Base-by-base conservation (phyloP, 53 echinoderm and acorn worm species). In the Crossaster papposus region DNA sequence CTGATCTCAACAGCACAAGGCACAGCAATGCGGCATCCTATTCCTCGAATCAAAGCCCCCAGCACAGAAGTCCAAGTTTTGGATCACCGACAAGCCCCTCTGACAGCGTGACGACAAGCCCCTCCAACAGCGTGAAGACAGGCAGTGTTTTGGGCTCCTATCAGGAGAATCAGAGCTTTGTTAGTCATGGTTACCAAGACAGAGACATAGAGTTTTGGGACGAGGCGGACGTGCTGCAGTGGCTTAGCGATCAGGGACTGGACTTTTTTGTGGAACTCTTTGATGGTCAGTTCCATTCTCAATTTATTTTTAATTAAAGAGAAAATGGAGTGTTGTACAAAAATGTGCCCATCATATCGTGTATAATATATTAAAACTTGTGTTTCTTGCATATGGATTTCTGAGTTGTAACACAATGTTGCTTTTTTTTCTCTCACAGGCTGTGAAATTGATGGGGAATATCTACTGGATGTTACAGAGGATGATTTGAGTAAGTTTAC, bases 391-490 rank as follows among this genome's bases (percentile, higher is more conserved):
- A 33, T 20, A 33, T 68, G 18, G 20, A 51, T 28, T 80, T 44
- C 26, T 51, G 33, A 36, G 54, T 53, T 6, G 4, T 51, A 23
- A 30, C 64, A 64, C 64, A 64, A 24, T 6, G 24, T 44, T 44
- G 5, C 6, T 1, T 44, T 7, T 44, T 44, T 44, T 9, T 44
- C 9, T 44, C 44, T 44, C 44, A 44, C 44, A 97, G 97, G 94
- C 35, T 97, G 97, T 93, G 97, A 90, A 77, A 97, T 97, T 89
- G 97, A 97, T 93, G 97, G 97, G 23, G 97, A 97, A 33, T 97
- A 97, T 36, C 70, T 97, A 38, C 81, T 95, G 23, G 91, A 95
- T 71, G 90, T 97, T 36, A 95, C 95, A 51, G 97, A 97, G 34
- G 93, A 91, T 52, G 97, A 97, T 81, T 90, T 97, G 24, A 74